phyloP scores from a whole-genome alignment of 2,113 vertebrate genomes.

The Pachyramphus minor region DNA sequence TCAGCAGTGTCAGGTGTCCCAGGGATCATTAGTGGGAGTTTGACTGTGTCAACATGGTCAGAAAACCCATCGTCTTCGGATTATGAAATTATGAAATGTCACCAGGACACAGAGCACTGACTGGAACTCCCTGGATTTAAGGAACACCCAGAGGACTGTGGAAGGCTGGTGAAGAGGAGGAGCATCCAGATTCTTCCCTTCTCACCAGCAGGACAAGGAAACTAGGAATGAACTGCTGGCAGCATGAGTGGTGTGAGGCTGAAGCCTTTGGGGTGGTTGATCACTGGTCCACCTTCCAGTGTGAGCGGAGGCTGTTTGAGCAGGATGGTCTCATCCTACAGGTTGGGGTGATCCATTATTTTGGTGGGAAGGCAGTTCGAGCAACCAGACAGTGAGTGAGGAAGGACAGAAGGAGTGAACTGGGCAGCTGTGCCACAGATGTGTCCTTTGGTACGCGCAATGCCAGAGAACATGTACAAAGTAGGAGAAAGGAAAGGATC shows the following conservation, averaged over 20 bases:
- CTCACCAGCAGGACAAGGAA: neutral
- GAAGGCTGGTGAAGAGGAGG: neutral
- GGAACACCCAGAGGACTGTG: neutral
- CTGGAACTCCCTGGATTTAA: neutral
- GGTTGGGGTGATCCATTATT: neutral
- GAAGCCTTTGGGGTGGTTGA: neutral
- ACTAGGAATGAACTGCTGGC: neutral
- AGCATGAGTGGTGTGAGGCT: neutral
- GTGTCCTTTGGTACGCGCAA: neutral
- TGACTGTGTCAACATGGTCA: neutral
- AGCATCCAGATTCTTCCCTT: neutral
- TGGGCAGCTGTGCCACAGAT: neutral
- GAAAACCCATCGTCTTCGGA: neutral
- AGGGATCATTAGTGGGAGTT: neutral
- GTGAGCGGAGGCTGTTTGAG: neutral
- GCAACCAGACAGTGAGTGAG: neutral
- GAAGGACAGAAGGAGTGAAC: neutral
- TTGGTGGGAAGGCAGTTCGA: neutral
- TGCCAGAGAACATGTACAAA: neutral
- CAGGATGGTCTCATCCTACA: constrained; percentile 21
- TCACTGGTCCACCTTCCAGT: neutral
- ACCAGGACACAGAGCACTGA: fast-evolving
- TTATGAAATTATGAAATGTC: neutral
- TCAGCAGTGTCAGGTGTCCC: neutral
- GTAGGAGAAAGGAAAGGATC: neutral